These are phyloP conservation scores for Cyanoliseus patagonus DNA, from an alignment of 2,113 vertebrate genomes.

Conservation along the genomic window DNA sequence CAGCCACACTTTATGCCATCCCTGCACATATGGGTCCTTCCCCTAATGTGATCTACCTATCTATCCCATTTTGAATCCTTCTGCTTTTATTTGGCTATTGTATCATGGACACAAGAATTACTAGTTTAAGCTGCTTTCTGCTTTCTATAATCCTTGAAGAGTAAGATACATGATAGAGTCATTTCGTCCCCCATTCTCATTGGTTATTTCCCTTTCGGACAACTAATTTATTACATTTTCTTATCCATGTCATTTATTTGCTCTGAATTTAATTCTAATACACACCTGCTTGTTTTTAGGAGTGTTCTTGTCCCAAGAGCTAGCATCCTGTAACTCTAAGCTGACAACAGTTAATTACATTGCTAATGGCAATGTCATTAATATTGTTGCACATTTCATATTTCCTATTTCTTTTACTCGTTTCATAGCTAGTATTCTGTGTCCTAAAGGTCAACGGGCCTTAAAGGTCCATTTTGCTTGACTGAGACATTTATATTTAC, in stretches of 20 bases:
- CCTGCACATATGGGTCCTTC: not conserved
- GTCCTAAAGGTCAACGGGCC: not conserved
- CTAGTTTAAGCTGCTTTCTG: not conserved
- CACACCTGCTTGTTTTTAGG: not conserved
- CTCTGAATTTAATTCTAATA: not conserved
- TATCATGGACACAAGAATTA: not conserved
- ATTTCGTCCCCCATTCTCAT: not conserved
- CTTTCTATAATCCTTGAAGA: not conserved
- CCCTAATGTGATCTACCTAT: not conserved
- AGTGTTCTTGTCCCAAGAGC: not conserved
- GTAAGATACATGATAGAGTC: not conserved
- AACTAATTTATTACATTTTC: conserved; percentile 6
- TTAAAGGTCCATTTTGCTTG: not conserved
- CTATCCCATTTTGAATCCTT: not conserved
- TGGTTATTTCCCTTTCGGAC: not conserved
- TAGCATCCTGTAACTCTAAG: not conserved
- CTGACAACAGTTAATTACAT: conserved; percentile 9
- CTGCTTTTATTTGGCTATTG: not conserved
- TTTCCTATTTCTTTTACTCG: not conserved
- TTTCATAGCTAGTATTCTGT: not conserved
- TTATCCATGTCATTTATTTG: not conserved
- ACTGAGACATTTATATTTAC: not conserved
- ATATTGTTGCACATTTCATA: not conserved
- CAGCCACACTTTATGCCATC: not conserved
- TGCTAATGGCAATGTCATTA: not conserved